Evolutionary conservation across 2,797 vertebrate species (phyloP).

Genomic region (Cyprinella venusta): DNA sequence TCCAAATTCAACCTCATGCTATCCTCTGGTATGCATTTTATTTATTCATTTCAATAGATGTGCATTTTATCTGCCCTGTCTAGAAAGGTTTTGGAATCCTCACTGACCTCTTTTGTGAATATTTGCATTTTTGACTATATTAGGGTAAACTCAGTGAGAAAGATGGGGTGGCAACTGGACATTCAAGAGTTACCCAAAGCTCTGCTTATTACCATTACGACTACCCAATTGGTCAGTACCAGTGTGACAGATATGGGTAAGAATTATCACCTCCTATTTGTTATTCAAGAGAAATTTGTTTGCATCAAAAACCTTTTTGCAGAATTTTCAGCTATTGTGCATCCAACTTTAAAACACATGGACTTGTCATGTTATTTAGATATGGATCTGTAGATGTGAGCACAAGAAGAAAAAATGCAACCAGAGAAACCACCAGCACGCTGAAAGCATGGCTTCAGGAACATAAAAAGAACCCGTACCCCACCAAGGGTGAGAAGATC

Average conservation of each 20-base stretch:
- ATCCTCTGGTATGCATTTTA: slow-evolving; percentile 84
- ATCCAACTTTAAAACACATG: neutral
- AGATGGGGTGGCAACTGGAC: slow-evolving; percentile 82
- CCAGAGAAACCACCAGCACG: slow-evolving; percentile 91
- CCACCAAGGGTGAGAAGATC: slow-evolving; percentile 90
- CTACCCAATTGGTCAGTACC: slow-evolving; percentile 89
- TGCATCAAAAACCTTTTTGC: neutral
- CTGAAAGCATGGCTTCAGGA: slow-evolving; percentile 89
- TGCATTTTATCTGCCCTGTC: neutral
- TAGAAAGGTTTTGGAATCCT: neutral
- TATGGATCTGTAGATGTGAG: slow-evolving; percentile 89
- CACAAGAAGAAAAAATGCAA: slow-evolving; percentile 92
- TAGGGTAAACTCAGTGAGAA: slow-evolving; percentile 89
- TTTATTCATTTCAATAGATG: neutral
- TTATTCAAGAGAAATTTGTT: neutral
- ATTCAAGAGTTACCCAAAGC: slow-evolving; percentile 83
- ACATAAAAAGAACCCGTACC: slow-evolving; percentile 89
- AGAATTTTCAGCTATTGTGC: neutral
- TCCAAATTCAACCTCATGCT: slow-evolving; percentile 87
- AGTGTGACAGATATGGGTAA: slow-evolving; percentile 91
- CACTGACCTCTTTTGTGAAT: neutral
- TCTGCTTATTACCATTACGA: slow-evolving; percentile 91
- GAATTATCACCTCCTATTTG: slow-evolving; percentile 18
- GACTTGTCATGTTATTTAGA: slow-evolving; percentile 67
- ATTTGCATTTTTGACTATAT: slow-evolving; percentile 50